Percentiles rank a stretch among this genome's conserved stretches.
Conservation (phyloP, 1,140 invertebrate genomes). For the Vanessa tameamea region DNA sequence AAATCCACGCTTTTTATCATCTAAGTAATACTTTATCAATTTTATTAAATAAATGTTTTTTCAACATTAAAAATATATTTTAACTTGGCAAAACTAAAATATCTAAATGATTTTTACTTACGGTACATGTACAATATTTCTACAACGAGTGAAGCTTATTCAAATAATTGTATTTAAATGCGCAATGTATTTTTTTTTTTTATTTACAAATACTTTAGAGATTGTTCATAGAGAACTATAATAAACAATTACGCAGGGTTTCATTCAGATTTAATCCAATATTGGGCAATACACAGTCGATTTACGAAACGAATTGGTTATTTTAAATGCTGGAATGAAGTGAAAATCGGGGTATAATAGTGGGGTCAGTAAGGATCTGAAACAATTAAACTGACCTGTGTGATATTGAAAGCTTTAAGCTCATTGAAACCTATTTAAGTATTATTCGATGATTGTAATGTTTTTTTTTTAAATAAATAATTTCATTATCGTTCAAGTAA, state of each 20-base stretch:
- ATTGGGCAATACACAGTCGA: neutral
- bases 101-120: too few species aligned
- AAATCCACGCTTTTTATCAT: too few species aligned
- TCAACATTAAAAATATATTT: too few species aligned
- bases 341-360: conserved; percentile 4
- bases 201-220: too few species aligned
- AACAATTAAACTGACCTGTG: conserved; percentile 3
- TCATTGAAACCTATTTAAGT: neutral
- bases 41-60: too few species aligned
- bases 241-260: neutral
- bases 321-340: conserved; percentile 1
- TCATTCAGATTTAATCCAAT: neutral
- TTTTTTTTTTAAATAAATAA: neutral
- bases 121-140: too few species aligned
- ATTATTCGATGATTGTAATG: too few species aligned
- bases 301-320: conserved; percentile 8
- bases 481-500: neutral
- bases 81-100: too few species aligned
- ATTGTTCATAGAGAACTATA: neutral
- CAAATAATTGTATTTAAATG: too few species aligned
- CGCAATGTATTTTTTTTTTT: too few species aligned
- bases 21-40: too few species aligned
- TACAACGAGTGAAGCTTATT: too few species aligned
- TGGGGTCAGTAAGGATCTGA: neutral
- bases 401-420: neutral